Evolutionary conservation across 2,888 invertebrate species (phyloP), one percentile per base, ranked within the genome.

Genomic region (Stegophylla sp.): DNA sequence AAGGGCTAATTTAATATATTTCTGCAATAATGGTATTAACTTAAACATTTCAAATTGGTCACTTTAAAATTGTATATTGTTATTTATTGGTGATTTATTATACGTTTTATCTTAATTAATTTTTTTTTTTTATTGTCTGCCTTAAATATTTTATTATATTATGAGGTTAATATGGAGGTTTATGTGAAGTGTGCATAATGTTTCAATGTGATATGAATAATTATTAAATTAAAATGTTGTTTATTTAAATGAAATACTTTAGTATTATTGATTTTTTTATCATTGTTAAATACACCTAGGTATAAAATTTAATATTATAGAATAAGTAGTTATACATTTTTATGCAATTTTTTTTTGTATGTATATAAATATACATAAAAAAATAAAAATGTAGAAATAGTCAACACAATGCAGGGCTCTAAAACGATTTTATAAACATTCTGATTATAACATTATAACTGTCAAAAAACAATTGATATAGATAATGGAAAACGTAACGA

Each of bases 291-390:
- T 53, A 56, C 23, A 72, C 9, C 9, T 43, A 53, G 9, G 20
- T 53, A 56, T 10, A 43, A n/a, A 43, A 45, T 72, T 72, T 59
- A 73, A n/a, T 61, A 28, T 59, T 73, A 12, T 73, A 61, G 20
- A 20, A 73, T 48, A 61, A 73, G 28, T 61, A 15, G 15, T 66
- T 72, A 26, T 73, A 45, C 61, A 73, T 45, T 73, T 9, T 61
- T 61, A 61, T 61, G n/a, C 28, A 26, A 15, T 45, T 45, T 56
- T 23, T 26, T 61, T 73, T 61, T 61, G 13, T 9, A 17, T 59
- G 13, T 59, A n/a, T 73, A 59, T 17, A n/a, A 3, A 43, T 17
- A 67, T 26, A 67, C 45, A n/a, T 28, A n/a, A 15, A 59, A 61
- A 26, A 20, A 26, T 59, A 59, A 59, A n/a, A n/a, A n/a, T n/a